Evolutionary conservation across 2,113 vertebrate genomes (phyloP).

Genomic region (Madoqua kirkii): DNA sequence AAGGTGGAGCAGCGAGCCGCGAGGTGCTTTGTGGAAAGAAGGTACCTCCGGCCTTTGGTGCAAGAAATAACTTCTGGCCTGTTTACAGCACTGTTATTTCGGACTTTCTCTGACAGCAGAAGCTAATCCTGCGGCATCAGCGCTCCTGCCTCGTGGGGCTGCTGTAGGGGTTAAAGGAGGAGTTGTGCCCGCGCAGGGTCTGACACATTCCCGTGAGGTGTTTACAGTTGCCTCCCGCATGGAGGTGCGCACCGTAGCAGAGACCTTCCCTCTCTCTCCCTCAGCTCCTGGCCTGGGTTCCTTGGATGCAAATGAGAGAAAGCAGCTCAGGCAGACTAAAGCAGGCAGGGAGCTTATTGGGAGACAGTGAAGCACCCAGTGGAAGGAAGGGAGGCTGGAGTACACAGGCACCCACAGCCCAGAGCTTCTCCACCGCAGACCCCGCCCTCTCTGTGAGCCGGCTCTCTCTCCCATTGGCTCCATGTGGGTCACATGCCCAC

Average conservation of each 20-base stretch:
- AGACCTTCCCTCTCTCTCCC: neutral
- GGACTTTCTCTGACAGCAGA: neutral
- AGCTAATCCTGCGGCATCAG: neutral
- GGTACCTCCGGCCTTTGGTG: neutral
- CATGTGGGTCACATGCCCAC: neutral
- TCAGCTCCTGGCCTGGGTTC: neutral
- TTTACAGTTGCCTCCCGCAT: neutral
- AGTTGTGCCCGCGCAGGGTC: accelerated
- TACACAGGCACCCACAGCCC: neutral
- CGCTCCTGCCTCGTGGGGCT: neutral
- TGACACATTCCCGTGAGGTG: accelerated
- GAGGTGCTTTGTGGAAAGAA: neutral
- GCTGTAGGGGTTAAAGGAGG: neutral
- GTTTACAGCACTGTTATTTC: neutral
- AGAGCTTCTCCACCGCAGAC: no score
- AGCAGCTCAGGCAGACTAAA: neutral
- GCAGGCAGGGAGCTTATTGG: neutral
- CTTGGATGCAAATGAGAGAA: neutral
- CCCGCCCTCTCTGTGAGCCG: neutral
- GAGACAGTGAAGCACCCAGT: neutral
- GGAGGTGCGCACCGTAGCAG: neutral
- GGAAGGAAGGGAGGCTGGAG: neutral
- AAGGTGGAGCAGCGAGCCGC: neutral
- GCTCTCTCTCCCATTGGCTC: neutral
- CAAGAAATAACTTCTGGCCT: neutral